phyloP scores from a whole-genome alignment of 2,113 vertebrate species.

The Periophthalmus modestus region DNA sequence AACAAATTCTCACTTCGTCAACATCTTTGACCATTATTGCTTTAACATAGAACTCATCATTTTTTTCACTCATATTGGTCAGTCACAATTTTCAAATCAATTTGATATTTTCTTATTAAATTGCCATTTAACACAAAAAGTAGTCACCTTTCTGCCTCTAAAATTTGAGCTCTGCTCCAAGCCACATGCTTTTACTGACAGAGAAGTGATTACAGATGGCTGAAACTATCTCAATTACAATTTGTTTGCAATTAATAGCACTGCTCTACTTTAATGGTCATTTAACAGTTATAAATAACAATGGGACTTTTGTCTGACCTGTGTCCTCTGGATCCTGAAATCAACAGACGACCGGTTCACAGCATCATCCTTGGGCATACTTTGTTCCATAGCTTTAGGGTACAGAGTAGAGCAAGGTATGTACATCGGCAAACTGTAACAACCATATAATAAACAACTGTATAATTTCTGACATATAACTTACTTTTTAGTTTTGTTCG shows the following conservation, averaged over 20 bases:
- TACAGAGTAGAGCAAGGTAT: conserved; percentile 3
- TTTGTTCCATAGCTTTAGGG: conserved; percentile 86
- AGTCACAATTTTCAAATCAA: too few relatives aligned
- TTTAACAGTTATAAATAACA: neutral
- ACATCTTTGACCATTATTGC: neutral
- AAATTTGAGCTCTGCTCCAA: too few relatives aligned
- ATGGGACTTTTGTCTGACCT: conserved; percentile 75
- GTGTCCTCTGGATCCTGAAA: conserved; percentile 91
- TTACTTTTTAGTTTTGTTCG: conserved; percentile 85
- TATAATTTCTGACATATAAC: conserved; percentile 22
- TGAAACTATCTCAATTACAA: too few relatives aligned
- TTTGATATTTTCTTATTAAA: too few relatives aligned
- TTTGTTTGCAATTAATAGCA: too few relatives aligned
- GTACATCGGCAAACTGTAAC: neutral
- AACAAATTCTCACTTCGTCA: neutral
- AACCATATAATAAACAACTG: neutral
- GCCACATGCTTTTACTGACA: too few relatives aligned
- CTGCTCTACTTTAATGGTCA: too few relatives aligned
- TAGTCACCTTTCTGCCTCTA: too few relatives aligned
- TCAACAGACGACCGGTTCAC: conserved; percentile 81
- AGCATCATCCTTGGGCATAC: conserved; percentile 80
- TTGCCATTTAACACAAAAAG: too few relatives aligned
- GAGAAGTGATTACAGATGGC: too few relatives aligned
- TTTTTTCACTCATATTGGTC: too few relatives aligned
- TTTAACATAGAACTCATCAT: too few relatives aligned